Percentiles rank a stretch among this genome's conserved stretches.
These are phyloP conservation scores for Ptilorrhoa leucosticta DNA, from an alignment of 2,113 vertebrate species.

Conservation along the genomic window DNA sequence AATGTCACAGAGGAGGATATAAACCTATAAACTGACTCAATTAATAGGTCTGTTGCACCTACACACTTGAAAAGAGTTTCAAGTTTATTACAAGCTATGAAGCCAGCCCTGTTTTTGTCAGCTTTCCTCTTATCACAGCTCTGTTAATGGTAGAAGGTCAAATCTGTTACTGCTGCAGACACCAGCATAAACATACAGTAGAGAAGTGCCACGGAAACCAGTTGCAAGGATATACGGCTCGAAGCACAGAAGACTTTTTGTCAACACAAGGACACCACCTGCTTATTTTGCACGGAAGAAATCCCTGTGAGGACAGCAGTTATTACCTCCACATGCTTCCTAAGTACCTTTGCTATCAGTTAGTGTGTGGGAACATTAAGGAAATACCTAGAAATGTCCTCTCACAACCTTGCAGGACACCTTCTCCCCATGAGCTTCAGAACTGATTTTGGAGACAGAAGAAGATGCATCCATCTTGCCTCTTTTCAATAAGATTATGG, in stretches of 20 bases:
- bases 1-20: background rate
- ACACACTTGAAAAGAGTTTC: background rate
- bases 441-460: background rate
- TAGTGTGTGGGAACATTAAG: background rate
- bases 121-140: background rate
- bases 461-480: background rate
- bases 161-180: background rate
- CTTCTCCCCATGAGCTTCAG: background rate
- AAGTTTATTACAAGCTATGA: background rate
- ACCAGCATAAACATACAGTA: background rate
- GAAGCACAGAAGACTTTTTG: background rate
- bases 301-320: background rate
- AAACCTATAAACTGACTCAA: background rate
- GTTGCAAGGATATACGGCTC: background rate
- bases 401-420: background rate
- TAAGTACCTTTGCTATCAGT: background rate
- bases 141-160: background rate
- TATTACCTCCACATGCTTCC: background rate
- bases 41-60: background rate
- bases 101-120: background rate
- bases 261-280: background rate
- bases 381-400: background rate
- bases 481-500: background rate
- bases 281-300: background rate
- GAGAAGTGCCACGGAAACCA: background rate